These are phyloP conservation scores for Onychorhynchus coronatus DNA, from an alignment of 2,113 vertebrate genomes.

Conservation along the genomic window DNA sequence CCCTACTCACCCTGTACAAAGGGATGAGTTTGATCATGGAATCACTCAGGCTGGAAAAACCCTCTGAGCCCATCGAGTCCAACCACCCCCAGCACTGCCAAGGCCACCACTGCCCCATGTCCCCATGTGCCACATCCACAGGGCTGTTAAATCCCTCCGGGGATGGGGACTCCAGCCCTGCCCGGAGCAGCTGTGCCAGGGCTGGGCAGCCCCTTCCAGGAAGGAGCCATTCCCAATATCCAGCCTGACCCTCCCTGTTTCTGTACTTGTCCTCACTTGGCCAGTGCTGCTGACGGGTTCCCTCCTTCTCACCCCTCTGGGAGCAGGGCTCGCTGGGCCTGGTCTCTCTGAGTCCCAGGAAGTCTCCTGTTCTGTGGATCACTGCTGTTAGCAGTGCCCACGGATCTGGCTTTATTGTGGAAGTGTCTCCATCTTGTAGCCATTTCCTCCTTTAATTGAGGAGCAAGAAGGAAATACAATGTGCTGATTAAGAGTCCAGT, in stretches of 20 bases:
- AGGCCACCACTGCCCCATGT: rapidly evolving
- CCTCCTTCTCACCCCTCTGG: rapidly evolving
- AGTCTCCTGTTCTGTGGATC: background rate
- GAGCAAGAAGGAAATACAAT: background rate
- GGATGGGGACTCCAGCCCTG: background rate
- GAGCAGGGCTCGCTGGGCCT: too few relatives aligned
- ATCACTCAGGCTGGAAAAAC: background rate
- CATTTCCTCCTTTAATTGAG: background rate
- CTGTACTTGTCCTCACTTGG: background rate
- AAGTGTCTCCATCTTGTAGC: background rate
- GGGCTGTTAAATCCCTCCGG: rapidly evolving
- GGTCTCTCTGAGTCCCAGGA: background rate
- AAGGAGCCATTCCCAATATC: background rate
- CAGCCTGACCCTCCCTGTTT: background rate
- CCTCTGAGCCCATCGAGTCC: rapidly evolving
- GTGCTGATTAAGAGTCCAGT: background rate
- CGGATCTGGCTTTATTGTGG: background rate
- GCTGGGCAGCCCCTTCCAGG: background rate
- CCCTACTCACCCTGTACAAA: background rate
- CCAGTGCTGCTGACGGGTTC: background rate
- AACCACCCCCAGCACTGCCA: background rate
- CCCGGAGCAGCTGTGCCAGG: background rate
- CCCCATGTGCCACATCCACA: background rate
- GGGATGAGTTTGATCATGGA: background rate
- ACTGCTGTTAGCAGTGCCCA: background rate